Evolutionary conservation across 2,113 vertebrate species (phyloP).

Genomic region (Calidris pygmaea): DNA sequence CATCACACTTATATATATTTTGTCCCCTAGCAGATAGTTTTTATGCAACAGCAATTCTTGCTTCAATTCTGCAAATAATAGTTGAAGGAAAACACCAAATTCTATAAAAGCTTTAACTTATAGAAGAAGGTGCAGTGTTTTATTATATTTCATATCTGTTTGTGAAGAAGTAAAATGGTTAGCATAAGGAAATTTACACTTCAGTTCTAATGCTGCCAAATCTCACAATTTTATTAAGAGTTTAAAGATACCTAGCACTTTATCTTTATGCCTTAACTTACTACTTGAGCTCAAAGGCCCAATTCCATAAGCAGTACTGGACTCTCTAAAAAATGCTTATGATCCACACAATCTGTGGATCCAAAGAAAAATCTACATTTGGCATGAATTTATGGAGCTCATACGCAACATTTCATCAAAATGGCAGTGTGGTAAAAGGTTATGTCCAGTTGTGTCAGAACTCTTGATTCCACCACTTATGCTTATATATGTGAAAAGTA

Average conservation of each 20-base stretch:
- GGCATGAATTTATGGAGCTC: background rate
- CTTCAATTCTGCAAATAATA: background rate
- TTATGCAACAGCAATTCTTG: background rate
- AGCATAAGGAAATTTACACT: background rate
- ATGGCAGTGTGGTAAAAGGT: background rate
- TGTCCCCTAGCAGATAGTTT: background rate
- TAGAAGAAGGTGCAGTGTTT: background rate
- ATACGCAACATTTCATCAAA: background rate
- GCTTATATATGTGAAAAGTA: background rate
- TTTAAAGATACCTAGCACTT: background rate
- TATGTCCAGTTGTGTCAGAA: background rate
- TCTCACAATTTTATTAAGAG: background rate
- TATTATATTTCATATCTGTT: background rate
- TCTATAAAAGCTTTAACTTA: background rate
- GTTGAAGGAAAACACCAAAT: background rate
- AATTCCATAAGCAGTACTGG: background rate
- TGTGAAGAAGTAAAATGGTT: background rate
- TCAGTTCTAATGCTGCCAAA: background rate
- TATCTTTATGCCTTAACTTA: background rate
- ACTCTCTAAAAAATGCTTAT: background rate
- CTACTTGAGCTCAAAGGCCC: background rate
- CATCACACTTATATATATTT: background rate
- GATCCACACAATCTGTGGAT: background rate
- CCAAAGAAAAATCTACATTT: background rate
- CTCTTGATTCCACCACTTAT: background rate